Base-by-base conservation (phyloP, 2,888 invertebrate genomes). In the Nephrocerus scutellatus region DNA sequence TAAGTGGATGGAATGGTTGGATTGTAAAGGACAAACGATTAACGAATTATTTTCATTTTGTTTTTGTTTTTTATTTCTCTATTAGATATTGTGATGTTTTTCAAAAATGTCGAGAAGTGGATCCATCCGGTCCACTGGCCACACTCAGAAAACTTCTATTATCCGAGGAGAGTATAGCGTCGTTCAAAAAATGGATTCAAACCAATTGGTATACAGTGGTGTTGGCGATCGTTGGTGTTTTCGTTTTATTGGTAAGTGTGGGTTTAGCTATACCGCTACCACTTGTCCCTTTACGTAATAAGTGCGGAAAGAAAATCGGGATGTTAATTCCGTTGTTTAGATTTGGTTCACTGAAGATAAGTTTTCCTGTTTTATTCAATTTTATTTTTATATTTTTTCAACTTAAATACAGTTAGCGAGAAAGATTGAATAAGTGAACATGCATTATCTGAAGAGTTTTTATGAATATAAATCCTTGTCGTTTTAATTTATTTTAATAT, bases 131-230 rank as follows among this genome's bases (percentile, higher is more conserved):
- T 7, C 92, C 91, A 10, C 70, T 92, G 57, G 91, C 91, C 10
- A 92, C 91, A 15, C 72, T 92, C 36, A 76, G 90, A 35, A 87
- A 88, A 64, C 73, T 92, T 32, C 71, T 92, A 33, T 72, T 92
- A 33, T 89, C 89, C 0, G 90, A 90, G 63, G 88, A 91, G 66
- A 89, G 88, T 59, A 80, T 92, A 45, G 88, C 88, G 25, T 84
- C 86, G 46, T 86, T 91, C 67, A 83, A 83, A 63, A 79, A 79
- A 57, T 91, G 90, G 90, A 76, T 92, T 55, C 74, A 82, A 51
- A 80, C 83, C 35, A 87, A 93, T 66, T 93, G 93, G 93, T 93
- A 92, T 63, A 85, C 86, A 2, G 87, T 87, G 37, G 77, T 84
- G 26, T 72, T 86, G 37, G 82, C 86, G 45, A 73, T 83, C 44